Percentiles rank a stretch among this genome's conserved stretches.
Evolutionary conservation across 2,113 vertebrate genomes (phyloP).

Genomic region (Penelope pileata): DNA sequence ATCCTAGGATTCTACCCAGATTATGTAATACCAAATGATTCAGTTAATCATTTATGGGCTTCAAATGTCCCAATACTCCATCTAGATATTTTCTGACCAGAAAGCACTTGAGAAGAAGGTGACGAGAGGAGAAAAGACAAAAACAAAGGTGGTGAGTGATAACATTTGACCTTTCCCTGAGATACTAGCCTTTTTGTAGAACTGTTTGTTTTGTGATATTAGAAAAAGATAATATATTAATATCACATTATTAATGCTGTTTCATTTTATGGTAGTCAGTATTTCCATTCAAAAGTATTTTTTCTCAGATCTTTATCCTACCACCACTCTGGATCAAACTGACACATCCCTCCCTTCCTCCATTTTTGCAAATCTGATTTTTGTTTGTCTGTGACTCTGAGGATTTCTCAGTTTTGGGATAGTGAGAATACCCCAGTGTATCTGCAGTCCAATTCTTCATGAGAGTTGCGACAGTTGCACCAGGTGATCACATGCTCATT

Average conservation of each 20-base stretch:
- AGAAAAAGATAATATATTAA: neutral
- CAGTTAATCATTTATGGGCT: neutral
- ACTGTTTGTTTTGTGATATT: neutral
- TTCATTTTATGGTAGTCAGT: neutral
- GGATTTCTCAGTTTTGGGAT: neutral
- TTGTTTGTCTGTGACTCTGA: neutral
- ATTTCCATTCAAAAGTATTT: neutral
- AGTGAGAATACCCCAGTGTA: neutral
- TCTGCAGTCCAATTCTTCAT: neutral
- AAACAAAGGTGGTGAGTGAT: neutral
- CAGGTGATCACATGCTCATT: rapidly evolving
- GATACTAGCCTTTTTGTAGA: neutral
- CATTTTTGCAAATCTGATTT: neutral
- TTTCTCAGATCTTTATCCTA: neutral
- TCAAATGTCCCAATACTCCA: neutral
- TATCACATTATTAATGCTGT: neutral
- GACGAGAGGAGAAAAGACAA: neutral
- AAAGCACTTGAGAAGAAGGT: neutral
- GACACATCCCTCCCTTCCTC: neutral
- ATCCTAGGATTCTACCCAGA: neutral
- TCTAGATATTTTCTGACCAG: neutral
- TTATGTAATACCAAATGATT: neutral
- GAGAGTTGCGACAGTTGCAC: rapidly evolving
- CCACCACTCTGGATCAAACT: neutral
- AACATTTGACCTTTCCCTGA: neutral